A percentile compares a stretch with the other conserved stretches of the same genome.
These are phyloP conservation scores for Saguinus imperator DNA, from an alignment of 2,113 vertebrate species.

Conservation along the genomic window DNA sequence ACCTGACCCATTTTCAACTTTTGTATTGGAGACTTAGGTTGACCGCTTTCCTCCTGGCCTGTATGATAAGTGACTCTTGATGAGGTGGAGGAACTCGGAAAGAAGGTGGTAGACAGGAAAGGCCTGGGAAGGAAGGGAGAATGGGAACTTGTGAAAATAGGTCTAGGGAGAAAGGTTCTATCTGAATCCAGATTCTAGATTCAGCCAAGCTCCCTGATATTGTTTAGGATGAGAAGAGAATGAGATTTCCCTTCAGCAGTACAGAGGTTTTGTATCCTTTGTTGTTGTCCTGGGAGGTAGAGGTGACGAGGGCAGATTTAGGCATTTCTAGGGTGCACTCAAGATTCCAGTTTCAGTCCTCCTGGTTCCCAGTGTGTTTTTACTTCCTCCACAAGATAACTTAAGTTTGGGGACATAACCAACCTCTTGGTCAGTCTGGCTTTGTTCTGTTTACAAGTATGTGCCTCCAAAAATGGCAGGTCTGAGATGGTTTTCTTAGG, in stretches of 20 bases:
- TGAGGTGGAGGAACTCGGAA: not conserved
- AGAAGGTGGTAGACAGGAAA: not conserved
- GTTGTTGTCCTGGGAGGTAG: not conserved
- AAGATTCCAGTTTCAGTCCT: not conserved
- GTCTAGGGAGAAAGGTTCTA: accelerated
- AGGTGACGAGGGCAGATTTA: not conserved
- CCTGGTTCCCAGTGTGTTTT: not conserved
- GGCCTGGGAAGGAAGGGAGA: not conserved
- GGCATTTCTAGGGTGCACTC: not conserved
- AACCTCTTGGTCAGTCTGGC: not conserved
- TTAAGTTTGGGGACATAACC: not conserved
- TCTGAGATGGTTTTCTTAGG: not conserved
- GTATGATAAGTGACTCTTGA: not conserved
- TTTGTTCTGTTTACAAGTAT: not conserved
- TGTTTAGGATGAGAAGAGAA: not conserved
- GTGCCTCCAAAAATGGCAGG: not conserved
- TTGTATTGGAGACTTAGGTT: not conserved
- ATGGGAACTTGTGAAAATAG: not conserved
- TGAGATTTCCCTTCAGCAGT: not conserved
- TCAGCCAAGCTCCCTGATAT: not conserved
- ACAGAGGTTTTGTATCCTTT: not conserved
- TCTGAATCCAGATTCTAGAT: not conserved
- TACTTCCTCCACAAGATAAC: not conserved
- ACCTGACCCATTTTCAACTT: not conserved
- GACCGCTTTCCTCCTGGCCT: not conserved